These are phyloP conservation scores for Dipus sagitta DNA, from an alignment of 2,797 vertebrate genomes.

Conservation along the genomic window DNA sequence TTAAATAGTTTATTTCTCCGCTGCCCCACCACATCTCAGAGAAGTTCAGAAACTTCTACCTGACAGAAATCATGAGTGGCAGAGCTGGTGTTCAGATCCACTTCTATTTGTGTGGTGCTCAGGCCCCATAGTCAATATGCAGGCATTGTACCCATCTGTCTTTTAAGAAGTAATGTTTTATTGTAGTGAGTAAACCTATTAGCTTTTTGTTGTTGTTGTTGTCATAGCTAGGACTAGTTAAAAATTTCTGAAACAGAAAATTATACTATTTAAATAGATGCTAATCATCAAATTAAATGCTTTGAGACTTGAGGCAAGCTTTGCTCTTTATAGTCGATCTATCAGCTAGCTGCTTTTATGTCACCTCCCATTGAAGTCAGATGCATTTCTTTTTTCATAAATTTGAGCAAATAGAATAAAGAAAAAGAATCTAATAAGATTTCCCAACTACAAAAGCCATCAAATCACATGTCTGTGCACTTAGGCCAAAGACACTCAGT, in stretches of 20 bases:
- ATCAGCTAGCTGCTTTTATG: slow-evolving; percentile 40
- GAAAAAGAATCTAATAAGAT: slow-evolving; percentile 8
- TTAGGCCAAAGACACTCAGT: not conserved
- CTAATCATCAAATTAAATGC: slow-evolving; percentile 54
- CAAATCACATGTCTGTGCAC: not conserved
- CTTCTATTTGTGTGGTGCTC: not conserved
- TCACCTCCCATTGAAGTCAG: slow-evolving; percentile 46
- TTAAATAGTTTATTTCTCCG: slow-evolving; percentile 23
- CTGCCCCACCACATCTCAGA: not conserved
- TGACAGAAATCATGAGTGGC: not conserved
- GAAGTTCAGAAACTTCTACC: slow-evolving; percentile 22
- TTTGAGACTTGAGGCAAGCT: slow-evolving; percentile 31
- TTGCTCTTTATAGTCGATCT: slow-evolving; percentile 39
- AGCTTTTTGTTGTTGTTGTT: not conserved
- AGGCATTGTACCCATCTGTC: not conserved
- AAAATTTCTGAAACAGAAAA: slow-evolving; percentile 10
- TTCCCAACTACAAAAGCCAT: slow-evolving; percentile 20
- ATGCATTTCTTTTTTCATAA: slow-evolving; percentile 50
- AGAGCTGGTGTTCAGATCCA: not conserved
- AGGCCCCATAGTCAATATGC: not conserved
- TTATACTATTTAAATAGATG: slow-evolving; percentile 37
- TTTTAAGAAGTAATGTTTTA: slow-evolving; percentile 1
- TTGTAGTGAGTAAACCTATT: not conserved
- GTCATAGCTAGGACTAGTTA: not conserved
- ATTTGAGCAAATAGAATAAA: slow-evolving; percentile 54